Percentiles rank a stretch among this genome's conserved stretches.
phyloP scores from a whole-genome alignment of 2,797 vertebrate genomes.

The Neopelma chrysocephalum region DNA sequence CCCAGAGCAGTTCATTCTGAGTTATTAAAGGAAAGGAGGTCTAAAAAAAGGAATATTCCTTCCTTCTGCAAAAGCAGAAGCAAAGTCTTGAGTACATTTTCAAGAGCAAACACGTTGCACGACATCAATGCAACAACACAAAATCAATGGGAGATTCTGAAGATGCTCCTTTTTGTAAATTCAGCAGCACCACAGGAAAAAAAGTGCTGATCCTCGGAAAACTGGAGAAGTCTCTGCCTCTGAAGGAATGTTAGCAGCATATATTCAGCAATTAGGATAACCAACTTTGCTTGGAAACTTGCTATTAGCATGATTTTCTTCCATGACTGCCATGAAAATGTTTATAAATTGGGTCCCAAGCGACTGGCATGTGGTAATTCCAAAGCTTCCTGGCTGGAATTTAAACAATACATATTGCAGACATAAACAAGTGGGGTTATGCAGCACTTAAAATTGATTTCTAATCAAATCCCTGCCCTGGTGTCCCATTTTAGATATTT shows the following conservation, averaged over 20 bases:
- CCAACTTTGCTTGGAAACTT: slow-evolving; percentile 22
- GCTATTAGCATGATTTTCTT: slow-evolving; percentile 31
- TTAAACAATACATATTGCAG: neutral
- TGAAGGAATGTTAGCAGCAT: slow-evolving; percentile 28
- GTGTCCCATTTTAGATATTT: neutral
- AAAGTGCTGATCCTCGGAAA: slow-evolving; percentile 39
- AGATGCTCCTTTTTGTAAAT: neutral
- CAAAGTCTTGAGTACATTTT: neutral
- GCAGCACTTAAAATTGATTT: neutral
- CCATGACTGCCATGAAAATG: neutral
- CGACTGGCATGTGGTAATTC: neutral
- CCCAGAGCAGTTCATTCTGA: neutral
- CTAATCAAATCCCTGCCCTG: neutral
- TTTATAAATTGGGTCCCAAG: slow-evolving; percentile 13
- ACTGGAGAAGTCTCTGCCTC: neutral
- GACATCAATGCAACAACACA: neutral
- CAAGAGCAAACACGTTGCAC: neutral
- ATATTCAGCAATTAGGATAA: slow-evolving; percentile 30
- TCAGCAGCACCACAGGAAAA: neutral
- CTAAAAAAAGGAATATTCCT: neutral
- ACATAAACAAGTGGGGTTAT: neutral
- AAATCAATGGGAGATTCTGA: neutral
- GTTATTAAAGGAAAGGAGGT: neutral
- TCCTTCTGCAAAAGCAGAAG: neutral
- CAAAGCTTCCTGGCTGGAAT: neutral